Conservation (phyloP, 1,140 invertebrate species). For the Caerostris extrusa region DNA sequence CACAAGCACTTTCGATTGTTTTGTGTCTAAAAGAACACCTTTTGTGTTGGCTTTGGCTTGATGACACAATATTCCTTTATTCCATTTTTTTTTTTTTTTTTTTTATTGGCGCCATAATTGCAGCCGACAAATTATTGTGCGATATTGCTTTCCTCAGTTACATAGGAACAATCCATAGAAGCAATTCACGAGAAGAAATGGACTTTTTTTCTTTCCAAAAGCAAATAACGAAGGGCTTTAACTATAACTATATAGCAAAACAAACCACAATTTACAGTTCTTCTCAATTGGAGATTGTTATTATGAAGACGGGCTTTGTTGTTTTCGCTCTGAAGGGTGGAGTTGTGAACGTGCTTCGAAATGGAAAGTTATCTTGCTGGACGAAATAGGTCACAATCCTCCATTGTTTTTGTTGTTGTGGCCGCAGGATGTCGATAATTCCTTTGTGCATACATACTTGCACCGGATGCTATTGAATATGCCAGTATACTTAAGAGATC, state of each 20-base stretch:
- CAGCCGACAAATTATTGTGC: neutral
- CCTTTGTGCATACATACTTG: neutral
- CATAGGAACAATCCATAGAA: neutral
- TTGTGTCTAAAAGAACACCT: neutral
- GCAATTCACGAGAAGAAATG: neutral
- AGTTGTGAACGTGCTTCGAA: slow-evolving; percentile 38
- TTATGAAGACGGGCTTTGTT: neutral
- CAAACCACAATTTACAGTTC: neutral
- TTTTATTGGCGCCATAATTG: neutral
- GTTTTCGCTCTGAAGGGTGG: neutral
- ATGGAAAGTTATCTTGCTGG: slow-evolving; percentile 18
- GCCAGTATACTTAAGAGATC: neutral
- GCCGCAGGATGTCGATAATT: neutral
- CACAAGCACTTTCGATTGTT: neutral
- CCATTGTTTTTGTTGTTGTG: slow-evolving; percentile 14
- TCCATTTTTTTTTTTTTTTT: neutral
- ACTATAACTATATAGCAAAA: neutral
- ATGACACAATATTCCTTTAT: neutral
- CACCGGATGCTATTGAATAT: neutral
- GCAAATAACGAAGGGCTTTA: neutral
- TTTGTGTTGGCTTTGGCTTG: neutral
- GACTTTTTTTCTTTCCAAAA: neutral
- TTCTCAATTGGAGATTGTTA: neutral
- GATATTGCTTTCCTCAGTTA: neutral
- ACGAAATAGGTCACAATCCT: slow-evolving; percentile 19